Evolutionary conservation across 2,888 invertebrate species (phyloP), one percentile per base, ranked within the genome.

Genomic region (Heliconius ethilla): DNA sequence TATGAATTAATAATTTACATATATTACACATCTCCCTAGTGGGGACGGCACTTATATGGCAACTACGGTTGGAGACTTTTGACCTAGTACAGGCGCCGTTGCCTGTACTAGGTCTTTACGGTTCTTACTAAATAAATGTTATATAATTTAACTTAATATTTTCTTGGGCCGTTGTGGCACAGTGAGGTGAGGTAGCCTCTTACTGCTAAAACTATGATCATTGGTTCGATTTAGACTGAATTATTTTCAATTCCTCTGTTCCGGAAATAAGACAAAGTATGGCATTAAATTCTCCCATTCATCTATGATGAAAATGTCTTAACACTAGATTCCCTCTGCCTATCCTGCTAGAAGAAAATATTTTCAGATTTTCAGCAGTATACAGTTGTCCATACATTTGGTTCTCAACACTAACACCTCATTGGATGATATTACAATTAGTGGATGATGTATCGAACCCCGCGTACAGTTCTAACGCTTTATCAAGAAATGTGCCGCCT

Each of bases 401-500:
- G 83, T 76, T 83, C 3, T 82, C 82, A 7, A 78, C 84, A 5
- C 11, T 80, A 15, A 82, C 83, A 55, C 81, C 82, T 4, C 88
- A 90, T 72, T 87, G 87, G 81, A 82, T 86, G 83, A 82, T 89
- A 1, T 74, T 89, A 25, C 77, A 83, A 11, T 79, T 90, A 33
- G 83, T 92, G 0, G 92, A 91, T 27, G 88, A 87, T 62, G 62
- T 77, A 1, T 80, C 88, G 0, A 90, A 89, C 78, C 91, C 92
- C 3, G 85, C 90, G 0, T 90, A 90, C 74, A 83, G 84, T 1
- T 78, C 85, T 1, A 86, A 88, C 55, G 75, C 81, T 0, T 70
- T 83, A n/a, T 84, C 87, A 0, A 15, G 78, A 0, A 83, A 82
- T n/a, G 3, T 83, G 0, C 82, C 86, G 4, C 92, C 92, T 0